phyloP scores from a whole-genome alignment of 2,888 invertebrate species.

The Plebejus anna region DNA sequence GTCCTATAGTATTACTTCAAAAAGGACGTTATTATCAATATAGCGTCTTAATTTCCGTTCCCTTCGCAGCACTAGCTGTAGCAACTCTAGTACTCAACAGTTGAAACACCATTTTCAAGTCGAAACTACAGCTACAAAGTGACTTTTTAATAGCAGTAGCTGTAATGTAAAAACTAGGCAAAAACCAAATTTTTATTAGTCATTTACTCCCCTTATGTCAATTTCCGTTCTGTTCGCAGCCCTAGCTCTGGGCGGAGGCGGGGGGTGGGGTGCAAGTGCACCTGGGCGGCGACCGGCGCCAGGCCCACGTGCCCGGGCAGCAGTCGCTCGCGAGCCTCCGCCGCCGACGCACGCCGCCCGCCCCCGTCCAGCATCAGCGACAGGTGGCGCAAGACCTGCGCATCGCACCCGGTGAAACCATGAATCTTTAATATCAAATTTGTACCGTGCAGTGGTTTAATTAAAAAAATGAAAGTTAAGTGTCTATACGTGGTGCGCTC shows the following conservation, averaged over 20 bases:
- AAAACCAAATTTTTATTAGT: background rate
- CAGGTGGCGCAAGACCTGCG: constrained; percentile 61
- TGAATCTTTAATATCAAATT: constrained; percentile 60
- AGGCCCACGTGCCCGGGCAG: constrained; percentile 61
- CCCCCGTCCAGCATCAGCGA: constrained; percentile 51
- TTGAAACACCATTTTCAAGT: too few species aligned
- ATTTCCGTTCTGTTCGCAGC: background rate
- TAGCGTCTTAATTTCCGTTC: background rate
- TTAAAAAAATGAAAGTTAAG: constrained; percentile 35
- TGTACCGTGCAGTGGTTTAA: constrained; percentile 56
- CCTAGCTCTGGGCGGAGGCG: constrained; percentile 36
- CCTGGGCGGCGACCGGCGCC: constrained; percentile 69
- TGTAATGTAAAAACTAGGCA: too few species aligned
- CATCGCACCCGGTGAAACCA: constrained; percentile 53
- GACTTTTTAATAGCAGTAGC: too few species aligned
- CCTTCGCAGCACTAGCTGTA: constrained; percentile 27
- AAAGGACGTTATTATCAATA: too few species aligned
- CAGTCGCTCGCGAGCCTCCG: constrained; percentile 60
- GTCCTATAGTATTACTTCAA: too few species aligned
- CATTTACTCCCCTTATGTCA: background rate
- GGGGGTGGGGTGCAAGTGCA: constrained; percentile 58
- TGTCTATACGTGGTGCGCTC: constrained; percentile 34
- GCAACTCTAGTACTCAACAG: too few species aligned
- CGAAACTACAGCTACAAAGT: too few species aligned
- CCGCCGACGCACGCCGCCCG: constrained; percentile 40